phyloP scores from a whole-genome alignment of 1,140 invertebrate genomes.

The Venturia canescens region DNA sequence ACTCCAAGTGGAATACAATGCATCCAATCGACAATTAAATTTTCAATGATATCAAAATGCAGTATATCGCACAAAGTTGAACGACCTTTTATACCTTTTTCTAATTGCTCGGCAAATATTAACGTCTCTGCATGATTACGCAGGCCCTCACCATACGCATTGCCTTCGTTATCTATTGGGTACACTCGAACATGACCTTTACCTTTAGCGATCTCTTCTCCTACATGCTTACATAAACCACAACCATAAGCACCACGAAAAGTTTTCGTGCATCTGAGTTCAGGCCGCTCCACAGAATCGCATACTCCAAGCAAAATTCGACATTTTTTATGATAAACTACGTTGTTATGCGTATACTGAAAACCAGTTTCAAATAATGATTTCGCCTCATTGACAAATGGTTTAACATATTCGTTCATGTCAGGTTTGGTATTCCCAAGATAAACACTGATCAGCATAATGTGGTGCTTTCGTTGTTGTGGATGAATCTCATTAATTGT shows the following conservation, averaged over 20 bases:
- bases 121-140: conserved; percentile 47
- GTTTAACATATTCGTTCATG: conserved; percentile 53
- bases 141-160: conserved; percentile 48
- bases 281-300: conserved; percentile 55
- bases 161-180: conserved; percentile 42
- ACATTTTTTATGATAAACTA: conserved; percentile 49
- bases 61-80: conserved; percentile 53
- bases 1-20: conserved; percentile 56
- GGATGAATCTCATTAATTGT: conserved; percentile 48
- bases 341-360: conserved; percentile 39
- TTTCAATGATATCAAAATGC: conserved; percentile 55
- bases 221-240: conserved; percentile 57
- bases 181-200: conserved; percentile 50
- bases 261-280: conserved; percentile 48
- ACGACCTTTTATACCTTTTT: conserved; percentile 50
- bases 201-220: conserved; percentile 53
- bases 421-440: conserved; percentile 55
- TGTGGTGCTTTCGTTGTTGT: conserved; percentile 22
- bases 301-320: conserved; percentile 48
- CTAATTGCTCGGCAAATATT: conserved; percentile 13
- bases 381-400: conserved; percentile 51
- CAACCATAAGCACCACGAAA: conserved; percentile 61
- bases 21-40: conserved; percentile 61
- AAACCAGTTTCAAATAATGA: conserved; percentile 43
- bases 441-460: conserved; percentile 50